A percentile compares a stretch with the other conserved stretches of the same genome.
Evolutionary conservation across 2,113 vertebrate species (phyloP).

Genomic region (Heterotilapia buettikoferi): DNA sequence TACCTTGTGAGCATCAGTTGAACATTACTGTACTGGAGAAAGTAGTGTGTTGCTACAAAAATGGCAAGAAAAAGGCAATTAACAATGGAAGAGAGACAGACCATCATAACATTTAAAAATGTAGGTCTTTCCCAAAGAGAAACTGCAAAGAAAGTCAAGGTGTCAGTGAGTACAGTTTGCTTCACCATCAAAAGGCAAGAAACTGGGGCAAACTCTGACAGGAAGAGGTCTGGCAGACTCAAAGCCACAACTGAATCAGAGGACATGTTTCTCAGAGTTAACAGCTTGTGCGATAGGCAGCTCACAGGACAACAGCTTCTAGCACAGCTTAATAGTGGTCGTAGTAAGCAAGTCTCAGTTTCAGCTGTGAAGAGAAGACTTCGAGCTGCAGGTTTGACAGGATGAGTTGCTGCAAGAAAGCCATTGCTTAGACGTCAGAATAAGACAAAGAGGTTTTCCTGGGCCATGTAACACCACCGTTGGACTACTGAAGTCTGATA

Average conservation of each 20-base stretch:
- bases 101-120: background rate
- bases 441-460: background rate
- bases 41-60: background rate
- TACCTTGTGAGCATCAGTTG: background rate
- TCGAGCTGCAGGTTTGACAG: background rate
- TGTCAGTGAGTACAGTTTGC: background rate
- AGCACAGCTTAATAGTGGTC: background rate
- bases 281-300: background rate
- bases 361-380: background rate
- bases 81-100: background rate
- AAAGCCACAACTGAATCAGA: background rate
- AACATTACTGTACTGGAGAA: background rate
- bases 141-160: background rate
- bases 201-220: background rate
- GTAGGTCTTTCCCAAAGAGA: background rate
- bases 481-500: background rate
- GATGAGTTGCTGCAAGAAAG: background rate
- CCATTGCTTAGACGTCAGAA: background rate
- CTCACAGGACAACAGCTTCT: background rate
- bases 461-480: background rate
- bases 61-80: background rate
- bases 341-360: background rate
- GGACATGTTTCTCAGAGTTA: background rate
- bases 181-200: background rate
- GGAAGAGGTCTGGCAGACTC: background rate